Evolutionary conservation across 2,888 invertebrate species (phyloP).

Genomic region (Oscheius sp.): DNA sequence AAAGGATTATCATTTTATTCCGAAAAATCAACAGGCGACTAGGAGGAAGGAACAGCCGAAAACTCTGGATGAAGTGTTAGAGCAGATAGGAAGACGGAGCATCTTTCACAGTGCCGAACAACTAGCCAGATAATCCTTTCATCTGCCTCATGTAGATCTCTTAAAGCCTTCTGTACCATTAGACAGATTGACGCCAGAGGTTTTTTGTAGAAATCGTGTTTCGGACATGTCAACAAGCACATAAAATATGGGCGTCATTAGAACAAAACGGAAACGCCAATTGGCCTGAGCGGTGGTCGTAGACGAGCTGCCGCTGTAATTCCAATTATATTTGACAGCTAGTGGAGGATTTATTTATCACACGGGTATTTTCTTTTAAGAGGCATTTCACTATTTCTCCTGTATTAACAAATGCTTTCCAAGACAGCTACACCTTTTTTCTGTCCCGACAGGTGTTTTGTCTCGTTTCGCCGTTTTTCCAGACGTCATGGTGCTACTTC

Average conservation of each 20-base stretch:
- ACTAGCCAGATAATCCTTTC: constrained; percentile 31
- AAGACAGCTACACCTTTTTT: constrained; percentile 59
- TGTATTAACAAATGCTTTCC: constrained; percentile 51
- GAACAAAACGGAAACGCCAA: constrained; percentile 34
- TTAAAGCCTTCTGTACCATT: constrained; percentile 3
- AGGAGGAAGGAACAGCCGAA: background rate
- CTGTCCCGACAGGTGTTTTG: constrained; percentile 30
- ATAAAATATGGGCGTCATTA: constrained; percentile 34
- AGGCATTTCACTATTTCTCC: background rate
- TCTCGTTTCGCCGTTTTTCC: constrained; percentile 18
- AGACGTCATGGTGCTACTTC: constrained; percentile 40
- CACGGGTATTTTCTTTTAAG: too few relatives aligned
- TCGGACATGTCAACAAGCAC: constrained; percentile 30
- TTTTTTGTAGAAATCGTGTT: constrained; percentile 20
- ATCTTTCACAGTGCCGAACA: constrained; percentile 53
- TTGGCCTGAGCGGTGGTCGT: constrained; percentile 14
- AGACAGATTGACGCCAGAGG: constrained; percentile 7
- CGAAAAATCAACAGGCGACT: background rate
- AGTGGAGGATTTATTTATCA: background rate
- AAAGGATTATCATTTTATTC: background rate
- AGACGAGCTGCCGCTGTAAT: background rate
- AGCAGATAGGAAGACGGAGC: constrained; percentile 33
- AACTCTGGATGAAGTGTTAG: constrained; percentile 15
- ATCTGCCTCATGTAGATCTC: constrained; percentile 7
- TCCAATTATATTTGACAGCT: constrained; percentile 6